Conservation (phyloP, 2,888 invertebrate species). For the Drosophila infuscata region DNA sequence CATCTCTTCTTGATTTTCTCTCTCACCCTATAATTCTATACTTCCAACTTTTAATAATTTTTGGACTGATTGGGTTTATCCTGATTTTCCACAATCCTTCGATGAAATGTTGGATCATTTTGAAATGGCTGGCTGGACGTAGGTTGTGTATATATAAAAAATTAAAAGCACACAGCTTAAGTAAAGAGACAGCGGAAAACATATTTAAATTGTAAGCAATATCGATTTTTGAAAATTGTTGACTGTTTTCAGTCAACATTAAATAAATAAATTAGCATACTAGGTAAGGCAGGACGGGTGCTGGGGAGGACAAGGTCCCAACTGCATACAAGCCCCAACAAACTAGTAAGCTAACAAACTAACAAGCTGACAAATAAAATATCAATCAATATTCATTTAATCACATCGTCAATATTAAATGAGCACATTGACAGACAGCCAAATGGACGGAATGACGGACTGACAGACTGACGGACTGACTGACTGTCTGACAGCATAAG, state of each 20-base stretch:
- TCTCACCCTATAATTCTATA: neutral
- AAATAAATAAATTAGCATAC: neutral
- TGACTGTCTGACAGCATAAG: neutral
- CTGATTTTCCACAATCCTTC: neutral
- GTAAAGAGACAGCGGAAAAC: neutral
- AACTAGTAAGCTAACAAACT: neutral
- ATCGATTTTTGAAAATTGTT: neutral
- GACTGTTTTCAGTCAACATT: neutral
- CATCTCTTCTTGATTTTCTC: neutral
- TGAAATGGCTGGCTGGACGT: no score
- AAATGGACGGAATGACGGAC: neutral
- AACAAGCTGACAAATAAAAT: slow-evolving; percentile 34
- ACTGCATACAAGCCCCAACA: neutral
- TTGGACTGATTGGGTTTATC: neutral
- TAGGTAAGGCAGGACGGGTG: neutral
- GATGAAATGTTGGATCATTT: neutral
- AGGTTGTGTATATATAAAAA: neutral
- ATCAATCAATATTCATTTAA: slow-evolving; percentile 65
- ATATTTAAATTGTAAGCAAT: neutral
- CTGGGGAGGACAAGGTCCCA: neutral
- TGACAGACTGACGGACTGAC: neutral
- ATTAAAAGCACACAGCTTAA: neutral
- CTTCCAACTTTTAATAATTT: neutral
- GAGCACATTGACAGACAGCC: slow-evolving; percentile 16
- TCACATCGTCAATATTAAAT: slow-evolving; percentile 49